Percentiles rank a stretch among this genome's conserved stretches.
phyloP scores from a whole-genome alignment of 2,888 invertebrate species.

The Eurytoma californica region DNA sequence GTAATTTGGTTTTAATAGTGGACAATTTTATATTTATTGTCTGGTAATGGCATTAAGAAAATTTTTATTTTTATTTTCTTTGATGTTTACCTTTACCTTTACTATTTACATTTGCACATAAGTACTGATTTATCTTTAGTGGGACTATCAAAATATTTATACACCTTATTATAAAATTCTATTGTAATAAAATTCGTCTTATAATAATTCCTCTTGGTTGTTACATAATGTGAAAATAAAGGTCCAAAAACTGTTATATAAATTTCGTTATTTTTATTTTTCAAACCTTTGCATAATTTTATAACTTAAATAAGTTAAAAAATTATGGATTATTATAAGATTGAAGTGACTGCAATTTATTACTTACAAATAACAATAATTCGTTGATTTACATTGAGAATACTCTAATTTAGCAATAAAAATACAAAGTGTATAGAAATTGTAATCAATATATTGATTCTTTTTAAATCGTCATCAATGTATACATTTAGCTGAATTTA shows the following conservation, averaged over 20 bases:
- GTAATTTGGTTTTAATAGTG: slow-evolving; percentile 33
- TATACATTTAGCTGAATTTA: too few species aligned
- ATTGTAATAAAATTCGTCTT: slow-evolving; percentile 1
- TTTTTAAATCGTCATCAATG: too few species aligned
- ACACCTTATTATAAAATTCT: slow-evolving; percentile 3
- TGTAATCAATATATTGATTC: too few species aligned
- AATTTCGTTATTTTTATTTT: slow-evolving; percentile 1
- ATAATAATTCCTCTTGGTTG: slow-evolving; percentile 33
- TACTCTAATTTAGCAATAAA: too few species aligned
- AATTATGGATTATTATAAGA: too few species aligned
- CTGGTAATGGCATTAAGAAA: slow-evolving; percentile 20
- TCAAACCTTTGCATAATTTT: too few species aligned
- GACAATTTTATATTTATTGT: slow-evolving; percentile 7
- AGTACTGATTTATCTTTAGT: slow-evolving; percentile 29
- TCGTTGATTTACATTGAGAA: too few species aligned
- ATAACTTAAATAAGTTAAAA: too few species aligned
- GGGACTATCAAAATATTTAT: slow-evolving; percentile 29
- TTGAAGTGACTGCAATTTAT: too few species aligned
- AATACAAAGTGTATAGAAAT: too few species aligned
- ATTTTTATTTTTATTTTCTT: slow-evolving; percentile 4
- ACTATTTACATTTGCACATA: slow-evolving; percentile 29
- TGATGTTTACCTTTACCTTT: slow-evolving; percentile 27
- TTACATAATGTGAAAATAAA: slow-evolving; percentile 49
- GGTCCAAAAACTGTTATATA: slow-evolving; percentile 42
- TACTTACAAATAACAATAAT: too few species aligned